A percentile compares a stretch with the other conserved stretches of the same genome.
Evolutionary conservation across 35 echinoderm and acorn worm species (phyloP).

Genomic region (Lytechinus pictus): DNA sequence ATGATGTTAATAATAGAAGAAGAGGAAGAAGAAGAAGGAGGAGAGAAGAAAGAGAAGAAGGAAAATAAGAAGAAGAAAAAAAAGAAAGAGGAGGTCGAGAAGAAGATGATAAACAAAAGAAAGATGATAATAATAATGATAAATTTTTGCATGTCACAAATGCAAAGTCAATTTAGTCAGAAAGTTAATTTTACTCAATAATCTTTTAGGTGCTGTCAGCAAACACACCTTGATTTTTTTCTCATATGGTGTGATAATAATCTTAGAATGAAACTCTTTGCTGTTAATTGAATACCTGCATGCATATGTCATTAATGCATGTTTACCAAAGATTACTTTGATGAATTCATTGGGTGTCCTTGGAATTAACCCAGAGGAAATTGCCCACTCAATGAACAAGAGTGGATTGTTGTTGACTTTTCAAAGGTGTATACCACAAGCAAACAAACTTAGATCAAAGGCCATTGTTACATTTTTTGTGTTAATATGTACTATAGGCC

Average conservation of each 20-base stretch:
- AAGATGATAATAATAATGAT: no score
- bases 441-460: not conserved
- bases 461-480: not conserved
- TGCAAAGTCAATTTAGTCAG: no score
- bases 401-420: not conserved
- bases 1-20: no score
- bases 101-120: no score
- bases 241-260: not conserved
- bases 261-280: not conserved
- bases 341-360: not conserved
- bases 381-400: not conserved
- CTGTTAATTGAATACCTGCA: not conserved
- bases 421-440: not conserved
- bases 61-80: no score
- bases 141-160: no score
- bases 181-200: no score
- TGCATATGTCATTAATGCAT: not conserved
- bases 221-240: not conserved
- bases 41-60: no score
- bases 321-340: not conserved
- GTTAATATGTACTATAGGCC: no score
- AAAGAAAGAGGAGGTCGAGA: no score
- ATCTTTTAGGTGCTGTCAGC: not conserved
- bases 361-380: not conserved
- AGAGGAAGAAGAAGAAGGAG: no score